A percentile compares a stretch with the other conserved stretches of the same genome.
These are phyloP conservation scores for Perca schrenkii DNA, from an alignment of 2,113 vertebrate genomes.

Conservation along the genomic window DNA sequence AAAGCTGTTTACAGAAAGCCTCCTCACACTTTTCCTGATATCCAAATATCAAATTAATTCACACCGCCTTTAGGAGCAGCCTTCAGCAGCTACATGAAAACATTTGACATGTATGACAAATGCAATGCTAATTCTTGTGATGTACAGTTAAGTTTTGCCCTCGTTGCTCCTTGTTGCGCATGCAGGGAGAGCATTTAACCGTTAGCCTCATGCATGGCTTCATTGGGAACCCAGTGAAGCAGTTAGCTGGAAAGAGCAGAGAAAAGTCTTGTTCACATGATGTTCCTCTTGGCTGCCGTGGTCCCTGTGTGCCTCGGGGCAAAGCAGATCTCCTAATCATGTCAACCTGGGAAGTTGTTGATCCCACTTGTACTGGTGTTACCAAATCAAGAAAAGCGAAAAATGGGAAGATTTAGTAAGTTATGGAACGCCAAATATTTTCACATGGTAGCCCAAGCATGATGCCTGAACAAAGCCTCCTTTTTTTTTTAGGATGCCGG, in stretches of 20 bases:
- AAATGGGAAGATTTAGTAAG: constrained; percentile 1
- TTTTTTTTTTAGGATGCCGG: neutral
- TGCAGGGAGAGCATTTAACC: constrained; percentile 26
- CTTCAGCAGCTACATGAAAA: neutral
- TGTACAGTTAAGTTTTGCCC: constrained; percentile 2
- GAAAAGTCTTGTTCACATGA: constrained; percentile 47
- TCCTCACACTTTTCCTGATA: neutral
- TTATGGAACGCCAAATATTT: constrained; percentile 11
- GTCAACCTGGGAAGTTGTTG: constrained; percentile 18
- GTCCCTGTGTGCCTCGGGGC: neutral
- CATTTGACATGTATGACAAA: constrained; percentile 25
- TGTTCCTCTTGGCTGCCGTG: constrained; percentile 33
- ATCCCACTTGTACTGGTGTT: neutral
- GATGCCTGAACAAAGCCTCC: constrained; percentile 39
- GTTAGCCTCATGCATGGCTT: constrained; percentile 34
- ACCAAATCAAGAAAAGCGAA: neutral
- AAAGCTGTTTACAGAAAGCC: neutral
- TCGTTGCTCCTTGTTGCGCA: constrained; percentile 34
- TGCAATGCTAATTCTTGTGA: constrained; percentile 16
- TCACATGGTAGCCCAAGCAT: constrained; percentile 36
- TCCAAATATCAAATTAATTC: neutral
- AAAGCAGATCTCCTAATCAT: constrained; percentile 4
- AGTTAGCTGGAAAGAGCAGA: constrained; percentile 44
- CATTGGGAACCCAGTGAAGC: constrained; percentile 43
- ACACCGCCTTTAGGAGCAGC: neutral